A percentile compares a stretch with the other conserved stretches of the same genome.
phyloP scores from a whole-genome alignment of 2,888 invertebrate genomes.

The Parelbella ahira region DNA sequence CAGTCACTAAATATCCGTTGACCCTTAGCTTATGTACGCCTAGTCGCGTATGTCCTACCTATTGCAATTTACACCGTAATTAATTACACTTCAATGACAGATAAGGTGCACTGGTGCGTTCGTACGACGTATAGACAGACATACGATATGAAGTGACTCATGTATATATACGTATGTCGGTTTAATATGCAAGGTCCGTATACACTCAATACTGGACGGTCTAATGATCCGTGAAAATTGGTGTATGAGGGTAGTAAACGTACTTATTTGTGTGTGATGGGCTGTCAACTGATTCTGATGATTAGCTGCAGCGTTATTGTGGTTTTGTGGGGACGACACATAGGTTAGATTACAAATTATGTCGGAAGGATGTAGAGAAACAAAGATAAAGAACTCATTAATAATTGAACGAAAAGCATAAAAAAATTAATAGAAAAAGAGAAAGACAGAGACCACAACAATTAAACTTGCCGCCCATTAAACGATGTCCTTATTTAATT shows the following conservation, averaged over 20 bases:
- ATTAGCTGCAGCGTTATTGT: too few species aligned
- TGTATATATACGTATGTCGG: conserved; percentile 2
- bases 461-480: too few species aligned
- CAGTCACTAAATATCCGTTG: conserved; percentile 77
- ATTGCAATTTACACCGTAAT: conserved; percentile 67
- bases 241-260: conserved; percentile 3
- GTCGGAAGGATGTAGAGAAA: too few species aligned
- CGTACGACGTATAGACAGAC: conserved; percentile 33
- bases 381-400: too few species aligned
- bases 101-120: conserved; percentile 63
- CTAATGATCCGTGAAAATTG: conserved; percentile 23
- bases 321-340: too few species aligned
- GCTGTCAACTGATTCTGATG: too few species aligned
- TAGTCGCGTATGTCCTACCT: conserved; percentile 47
- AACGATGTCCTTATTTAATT: too few species aligned
- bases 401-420: too few species aligned
- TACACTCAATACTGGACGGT: conserved; percentile 18
- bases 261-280: conserved; percentile 1
- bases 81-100: conserved; percentile 75
- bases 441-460: too few species aligned
- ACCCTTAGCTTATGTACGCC: conserved; percentile 64
- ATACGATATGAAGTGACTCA: conserved; percentile 24
- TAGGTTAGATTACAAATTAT: too few species aligned
- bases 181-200: conserved; percentile 11
- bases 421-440: too few species aligned